Base-by-base conservation (phyloP, 2,888 invertebrate species). In the Pseudoips prasinana region DNA sequence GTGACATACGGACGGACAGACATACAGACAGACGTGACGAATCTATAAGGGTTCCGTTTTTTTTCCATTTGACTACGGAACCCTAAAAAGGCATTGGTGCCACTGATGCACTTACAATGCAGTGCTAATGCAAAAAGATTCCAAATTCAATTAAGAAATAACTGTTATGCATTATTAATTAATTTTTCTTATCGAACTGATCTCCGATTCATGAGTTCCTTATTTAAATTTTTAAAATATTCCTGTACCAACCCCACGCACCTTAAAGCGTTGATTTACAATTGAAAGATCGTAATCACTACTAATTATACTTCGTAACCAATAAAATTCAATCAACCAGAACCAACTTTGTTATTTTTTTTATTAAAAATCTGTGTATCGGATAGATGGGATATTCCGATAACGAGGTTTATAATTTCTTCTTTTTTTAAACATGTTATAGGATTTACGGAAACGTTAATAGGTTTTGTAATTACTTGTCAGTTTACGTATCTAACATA, bases 261-360 rank as follows among this genome's bases (percentile, higher is more conserved):
- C 39, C 55, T 55, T 61, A 54, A 30, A 37, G 33, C 10, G 11
- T 44, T 58, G 64, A 68, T 68, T 63, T 67, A 66, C 14, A 33
- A 10, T 29, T 37, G 8, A 14, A 22, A 60, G 65, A 68, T 70
- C 26, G 26, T 58, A 47, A 70, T 69, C 66, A 38, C 20, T 18
- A 47, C 53, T 75, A 74, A 82, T 78, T 75, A 71, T 71, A 64
- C 61, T 67, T 56, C 58, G 61, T 58, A 61, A 58, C 45, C 53
- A 51, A 58, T 76, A 71, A 79, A 80, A 78, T 78, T 71, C 72
- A 78, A 80, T 80, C 64, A 73, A 68, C 47, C 49, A 43, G 35
- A 46, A 59, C 62, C 59, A 54, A 51, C 51, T 56, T 62, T n/a
- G n/a, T n/a, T n/a, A n/a, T n/a, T 66, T 59, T 58, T 57, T 51